Conservation (phyloP, 2,888 invertebrate species). For the Nomada flava region DNA sequence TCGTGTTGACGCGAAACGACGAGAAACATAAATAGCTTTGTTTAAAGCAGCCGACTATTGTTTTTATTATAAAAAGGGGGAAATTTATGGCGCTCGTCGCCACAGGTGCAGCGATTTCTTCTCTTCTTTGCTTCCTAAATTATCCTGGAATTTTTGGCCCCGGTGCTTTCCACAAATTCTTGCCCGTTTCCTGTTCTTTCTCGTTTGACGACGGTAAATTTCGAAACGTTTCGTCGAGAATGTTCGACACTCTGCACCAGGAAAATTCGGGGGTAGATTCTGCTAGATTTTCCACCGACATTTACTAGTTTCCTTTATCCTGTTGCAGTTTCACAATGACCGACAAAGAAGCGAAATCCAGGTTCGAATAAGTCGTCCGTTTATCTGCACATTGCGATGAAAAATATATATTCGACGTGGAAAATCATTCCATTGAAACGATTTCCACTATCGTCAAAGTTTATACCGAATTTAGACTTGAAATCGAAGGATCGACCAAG, state of each 20-base stretch:
- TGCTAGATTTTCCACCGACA: background rate
- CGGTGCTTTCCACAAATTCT: constrained; percentile 14
- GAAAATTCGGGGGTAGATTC: constrained; percentile 12
- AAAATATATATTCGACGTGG: background rate
- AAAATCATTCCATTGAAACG: background rate
- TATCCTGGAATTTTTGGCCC: constrained; percentile 10
- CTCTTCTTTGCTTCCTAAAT: constrained; percentile 2
- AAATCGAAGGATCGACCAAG: background rate
- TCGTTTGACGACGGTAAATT: background rate
- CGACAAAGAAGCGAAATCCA: background rate
- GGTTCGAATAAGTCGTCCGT: constrained; percentile 9
- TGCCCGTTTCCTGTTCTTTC: background rate
- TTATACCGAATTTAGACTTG: background rate
- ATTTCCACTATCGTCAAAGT: background rate
- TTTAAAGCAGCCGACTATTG: background rate
- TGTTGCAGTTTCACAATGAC: background rate
- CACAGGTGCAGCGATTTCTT: background rate
- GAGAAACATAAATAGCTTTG: background rate
- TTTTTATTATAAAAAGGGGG: background rate
- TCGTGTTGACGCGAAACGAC: background rate
- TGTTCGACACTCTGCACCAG: constrained; percentile 2
- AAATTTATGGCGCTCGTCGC: background rate
- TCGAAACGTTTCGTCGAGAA: constrained; percentile 4
- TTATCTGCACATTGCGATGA: background rate
- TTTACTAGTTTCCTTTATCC: background rate